A percentile compares a stretch with the other conserved stretches of the same genome.
phyloP scores from a whole-genome alignment of 2,888 invertebrate species.

The Ochropleura plecta region DNA sequence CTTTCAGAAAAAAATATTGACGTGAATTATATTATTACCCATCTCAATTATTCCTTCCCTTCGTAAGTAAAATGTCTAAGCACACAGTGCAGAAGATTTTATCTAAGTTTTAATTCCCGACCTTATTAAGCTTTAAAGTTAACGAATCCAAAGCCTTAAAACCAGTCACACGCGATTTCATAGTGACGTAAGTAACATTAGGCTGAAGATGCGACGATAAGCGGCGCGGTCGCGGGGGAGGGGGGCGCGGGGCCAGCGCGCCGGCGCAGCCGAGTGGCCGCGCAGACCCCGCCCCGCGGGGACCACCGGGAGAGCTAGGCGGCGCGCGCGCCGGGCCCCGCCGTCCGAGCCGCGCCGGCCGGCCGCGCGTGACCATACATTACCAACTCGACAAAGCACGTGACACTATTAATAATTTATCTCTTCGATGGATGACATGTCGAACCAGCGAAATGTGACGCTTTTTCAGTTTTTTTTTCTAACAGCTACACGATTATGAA shows the following conservation, averaged over 20 bases:
- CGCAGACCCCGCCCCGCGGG: constrained; percentile 88
- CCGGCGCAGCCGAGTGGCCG: constrained; percentile 86
- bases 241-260: constrained; percentile 76
- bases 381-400: constrained; percentile 79
- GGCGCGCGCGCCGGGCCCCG: constrained; percentile 79
- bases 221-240: constrained; percentile 76
- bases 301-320: constrained; percentile 91
- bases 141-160: constrained; percentile 71
- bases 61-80: constrained; percentile 9
- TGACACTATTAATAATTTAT: constrained; percentile 81
- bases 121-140: constrained; percentile 68
- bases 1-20: not conserved
- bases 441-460: constrained; percentile 65
- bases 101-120: constrained; percentile 63
- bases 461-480: constrained; percentile 47
- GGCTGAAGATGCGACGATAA: constrained; percentile 89
- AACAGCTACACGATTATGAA: constrained; percentile 45
- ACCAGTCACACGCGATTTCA: constrained; percentile 75
- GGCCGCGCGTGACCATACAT: constrained; percentile 71
- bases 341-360: constrained; percentile 61
- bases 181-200: constrained; percentile 86
- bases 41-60: not conserved
- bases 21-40: constrained; percentile 1
- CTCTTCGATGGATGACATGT: constrained; percentile 68
- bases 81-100: constrained; percentile 43